A percentile compares a stretch with the other conserved stretches of the same genome.
phyloP scores from a whole-genome alignment of 2,113 vertebrate genomes.

The Muntiacus muntjak region DNA sequence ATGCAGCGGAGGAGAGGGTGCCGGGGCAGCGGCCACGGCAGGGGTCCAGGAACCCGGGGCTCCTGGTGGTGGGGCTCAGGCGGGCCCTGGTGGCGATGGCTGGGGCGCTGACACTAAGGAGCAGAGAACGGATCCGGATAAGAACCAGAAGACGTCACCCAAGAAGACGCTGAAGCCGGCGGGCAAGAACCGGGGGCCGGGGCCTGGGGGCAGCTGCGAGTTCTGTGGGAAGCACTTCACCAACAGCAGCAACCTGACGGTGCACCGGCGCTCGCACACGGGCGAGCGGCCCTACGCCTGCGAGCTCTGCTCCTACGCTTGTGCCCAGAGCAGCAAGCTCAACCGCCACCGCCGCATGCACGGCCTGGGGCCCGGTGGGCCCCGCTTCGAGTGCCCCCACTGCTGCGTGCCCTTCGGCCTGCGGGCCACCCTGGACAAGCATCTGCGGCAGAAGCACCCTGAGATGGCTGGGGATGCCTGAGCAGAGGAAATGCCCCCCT shows the following conservation, averaged over 20 bases:
- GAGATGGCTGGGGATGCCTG: background rate
- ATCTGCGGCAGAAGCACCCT: conserved; percentile 79
- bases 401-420: conserved; percentile 88
- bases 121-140: background rate
- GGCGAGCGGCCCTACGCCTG: conserved; percentile 89
- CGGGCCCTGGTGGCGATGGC: background rate
- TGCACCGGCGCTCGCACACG: conserved; percentile 89
- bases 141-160: conserved; percentile 69
- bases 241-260: conserved; percentile 91
- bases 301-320: conserved; percentile 88
- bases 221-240: conserved; percentile 88
- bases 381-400: conserved; percentile 85
- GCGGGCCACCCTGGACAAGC: conserved; percentile 89
- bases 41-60: conserved; percentile 63
- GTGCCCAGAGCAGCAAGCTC: conserved; percentile 90
- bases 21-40: background rate
- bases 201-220: conserved; percentile 84
- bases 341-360: conserved; percentile 93
- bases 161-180: conserved; percentile 69
- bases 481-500: background rate
- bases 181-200: conserved; percentile 69
- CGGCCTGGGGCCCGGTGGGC: conserved; percentile 77
- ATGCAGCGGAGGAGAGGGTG: background rate
- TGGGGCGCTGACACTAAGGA: background rate
- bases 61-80: conserved; percentile 60